Percentiles rank a stretch among this genome's conserved stretches.
Evolutionary conservation across 2,113 vertebrate genomes (phyloP).

Genomic region (Stigmatopora argus): DNA sequence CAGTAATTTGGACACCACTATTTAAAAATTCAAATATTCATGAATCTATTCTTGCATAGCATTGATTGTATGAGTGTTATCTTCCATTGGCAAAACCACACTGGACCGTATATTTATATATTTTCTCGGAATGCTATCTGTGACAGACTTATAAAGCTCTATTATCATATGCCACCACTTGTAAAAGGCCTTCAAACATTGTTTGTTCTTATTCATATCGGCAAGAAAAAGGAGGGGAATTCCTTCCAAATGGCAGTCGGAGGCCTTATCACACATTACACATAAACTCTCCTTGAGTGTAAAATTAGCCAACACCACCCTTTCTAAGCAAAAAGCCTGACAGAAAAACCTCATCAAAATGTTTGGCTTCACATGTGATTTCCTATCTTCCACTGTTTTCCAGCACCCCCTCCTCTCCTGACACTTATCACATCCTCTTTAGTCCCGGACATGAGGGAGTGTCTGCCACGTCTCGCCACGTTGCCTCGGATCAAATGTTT

Average conservation of each 20-base stretch:
- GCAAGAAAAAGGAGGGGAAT: slow-evolving; percentile 39
- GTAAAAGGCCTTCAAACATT: slow-evolving; percentile 29
- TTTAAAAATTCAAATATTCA: too few species aligned
- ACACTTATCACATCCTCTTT: slow-evolving; percentile 50
- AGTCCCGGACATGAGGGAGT: slow-evolving; percentile 1
- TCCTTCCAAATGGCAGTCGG: slow-evolving; percentile 39
- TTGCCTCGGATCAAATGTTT: slow-evolving; percentile 22
- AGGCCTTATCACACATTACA: slow-evolving; percentile 51
- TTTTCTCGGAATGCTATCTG: slow-evolving; percentile 2
- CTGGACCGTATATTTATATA: background rate
- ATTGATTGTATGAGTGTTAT: too few species aligned
- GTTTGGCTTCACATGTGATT: slow-evolving; percentile 38
- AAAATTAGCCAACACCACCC: slow-evolving; percentile 48
- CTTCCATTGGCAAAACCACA: background rate
- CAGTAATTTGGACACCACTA: too few species aligned
- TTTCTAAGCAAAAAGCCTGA: slow-evolving; percentile 24
- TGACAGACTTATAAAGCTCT: background rate
- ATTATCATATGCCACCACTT: slow-evolving; percentile 20
- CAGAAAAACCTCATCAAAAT: slow-evolving; percentile 51
- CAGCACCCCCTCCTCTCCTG: slow-evolving; percentile 16
- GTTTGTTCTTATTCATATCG: slow-evolving; percentile 28
- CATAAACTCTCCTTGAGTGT: slow-evolving; percentile 48
- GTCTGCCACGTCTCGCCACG: slow-evolving; percentile 3
- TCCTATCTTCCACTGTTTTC: slow-evolving; percentile 47
- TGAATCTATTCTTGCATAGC: too few species aligned